Conservation (phyloP, 1,140 invertebrate species). For the Hormaphis cornu region DNA sequence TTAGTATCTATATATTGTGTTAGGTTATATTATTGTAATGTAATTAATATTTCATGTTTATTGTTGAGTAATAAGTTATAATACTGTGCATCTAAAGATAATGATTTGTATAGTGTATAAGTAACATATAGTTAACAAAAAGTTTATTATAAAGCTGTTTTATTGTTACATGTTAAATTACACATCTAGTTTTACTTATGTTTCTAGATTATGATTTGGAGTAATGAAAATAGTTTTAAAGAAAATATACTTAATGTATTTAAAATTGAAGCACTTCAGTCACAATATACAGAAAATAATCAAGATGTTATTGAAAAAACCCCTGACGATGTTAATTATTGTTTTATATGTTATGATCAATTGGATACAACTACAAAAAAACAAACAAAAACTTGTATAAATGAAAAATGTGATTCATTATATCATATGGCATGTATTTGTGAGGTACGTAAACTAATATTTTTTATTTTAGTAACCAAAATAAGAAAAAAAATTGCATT, state of each 20-base stretch:
- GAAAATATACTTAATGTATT: conserved; percentile 6
- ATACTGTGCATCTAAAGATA: no score
- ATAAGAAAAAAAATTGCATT: no score
- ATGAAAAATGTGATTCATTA: conserved; percentile 5
- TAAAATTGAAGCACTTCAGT: not conserved
- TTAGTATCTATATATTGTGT: no score
- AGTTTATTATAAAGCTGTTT: no score
- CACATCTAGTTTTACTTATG: no score
- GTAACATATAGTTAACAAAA: no score
- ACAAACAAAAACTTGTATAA: not conserved
- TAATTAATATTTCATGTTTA: no score
- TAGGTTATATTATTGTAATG: no score
- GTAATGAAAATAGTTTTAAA: not conserved
- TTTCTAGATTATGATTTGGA: conserved; percentile 5
- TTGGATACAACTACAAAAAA: not conserved
- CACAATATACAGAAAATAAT: not conserved
- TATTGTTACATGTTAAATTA: no score
- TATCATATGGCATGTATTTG: conserved; percentile 25
- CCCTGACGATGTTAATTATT: not conserved
- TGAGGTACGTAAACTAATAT: not conserved
- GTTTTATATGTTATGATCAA: conserved; percentile 19
- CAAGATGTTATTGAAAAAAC: not conserved
- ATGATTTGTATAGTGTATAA: no score
- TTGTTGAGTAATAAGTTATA: no score
- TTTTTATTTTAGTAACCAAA: no score